Evolutionary conservation across 2,888 invertebrate genomes (phyloP).

Genomic region (Hofmannophila pseudospretella): DNA sequence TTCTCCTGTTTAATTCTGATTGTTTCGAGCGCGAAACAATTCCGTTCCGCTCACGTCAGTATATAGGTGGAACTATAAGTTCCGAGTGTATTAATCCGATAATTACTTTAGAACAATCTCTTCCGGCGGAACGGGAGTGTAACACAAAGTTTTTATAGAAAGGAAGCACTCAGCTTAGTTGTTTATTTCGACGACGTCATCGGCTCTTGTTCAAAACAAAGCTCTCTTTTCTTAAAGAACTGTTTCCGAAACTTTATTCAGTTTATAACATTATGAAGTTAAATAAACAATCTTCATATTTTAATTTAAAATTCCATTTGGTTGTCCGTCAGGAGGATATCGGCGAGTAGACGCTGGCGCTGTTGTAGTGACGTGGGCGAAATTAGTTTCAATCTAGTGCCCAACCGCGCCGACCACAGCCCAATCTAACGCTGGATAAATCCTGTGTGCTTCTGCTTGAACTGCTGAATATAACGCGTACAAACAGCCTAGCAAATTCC

Average conservation of each 20-base stretch:
- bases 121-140: constrained; percentile 21
- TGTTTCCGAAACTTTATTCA: neutral
- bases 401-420: constrained; percentile 44
- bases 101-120: constrained; percentile 75
- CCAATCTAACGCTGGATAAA: constrained; percentile 32
- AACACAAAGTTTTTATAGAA: constrained; percentile 56
- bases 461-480: too few relatives aligned
- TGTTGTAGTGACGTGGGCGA: constrained; percentile 45
- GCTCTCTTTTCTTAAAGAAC: neutral
- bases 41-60: constrained; percentile 57
- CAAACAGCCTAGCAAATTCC: too few relatives aligned
- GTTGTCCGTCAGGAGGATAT: neutral
- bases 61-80: constrained; percentile 46
- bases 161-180: constrained; percentile 55
- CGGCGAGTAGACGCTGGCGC: neutral
- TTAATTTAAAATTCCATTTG: neutral
- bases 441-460: neutral
- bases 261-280: neutral
- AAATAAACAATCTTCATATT: neutral
- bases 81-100: constrained; percentile 72
- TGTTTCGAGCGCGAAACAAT: constrained; percentile 68
- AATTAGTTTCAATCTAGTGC: constrained; percentile 62
- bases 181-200: constrained; percentile 29
- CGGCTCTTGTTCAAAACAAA: neutral
- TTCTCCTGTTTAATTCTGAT: constrained; percentile 71